These are phyloP conservation scores for Lampropteryx suffumata DNA, from an alignment of 2,888 invertebrate species.

Conservation along the genomic window DNA sequence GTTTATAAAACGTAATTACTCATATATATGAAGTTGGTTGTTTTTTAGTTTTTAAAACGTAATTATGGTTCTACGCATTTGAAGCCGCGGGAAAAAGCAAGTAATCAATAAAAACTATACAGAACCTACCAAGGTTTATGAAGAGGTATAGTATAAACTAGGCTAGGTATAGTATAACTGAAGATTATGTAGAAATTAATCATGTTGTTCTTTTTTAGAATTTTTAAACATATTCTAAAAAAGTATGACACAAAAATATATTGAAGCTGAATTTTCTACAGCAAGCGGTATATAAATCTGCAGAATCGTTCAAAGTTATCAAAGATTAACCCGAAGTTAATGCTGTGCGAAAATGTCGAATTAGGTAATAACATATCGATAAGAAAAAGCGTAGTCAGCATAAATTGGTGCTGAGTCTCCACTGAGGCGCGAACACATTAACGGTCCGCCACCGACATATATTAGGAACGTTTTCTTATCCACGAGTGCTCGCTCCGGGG, in stretches of 20 bases:
- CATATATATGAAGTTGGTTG: no score
- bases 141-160: no score
- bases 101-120: no score
- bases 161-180: slow-evolving; percentile 17
- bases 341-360: slow-evolving; percentile 65
- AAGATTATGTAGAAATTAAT: slow-evolving; percentile 23
- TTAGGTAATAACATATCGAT: slow-evolving; percentile 68
- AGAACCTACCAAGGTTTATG: slow-evolving; percentile 12
- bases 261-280: not conserved
- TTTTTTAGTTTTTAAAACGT: no score
- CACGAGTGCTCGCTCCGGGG: slow-evolving; percentile 50
- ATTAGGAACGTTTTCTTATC: slow-evolving; percentile 56
- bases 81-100: no score
- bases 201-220: slow-evolving; percentile 5
- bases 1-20: no score
- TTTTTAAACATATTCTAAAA: no score
- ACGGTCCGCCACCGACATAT: slow-evolving; percentile 52
- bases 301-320: slow-evolving; percentile 36
- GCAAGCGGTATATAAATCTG: slow-evolving; percentile 25
- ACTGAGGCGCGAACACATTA: slow-evolving; percentile 67
- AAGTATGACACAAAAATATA: no score
- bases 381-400: slow-evolving; percentile 66
- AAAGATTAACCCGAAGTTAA: slow-evolving; percentile 58
- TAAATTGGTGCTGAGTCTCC: slow-evolving; percentile 68
- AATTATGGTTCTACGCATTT: no score